Base-by-base conservation (phyloP, 2,797 vertebrate genomes). In the Syngnathus acus region DNA sequence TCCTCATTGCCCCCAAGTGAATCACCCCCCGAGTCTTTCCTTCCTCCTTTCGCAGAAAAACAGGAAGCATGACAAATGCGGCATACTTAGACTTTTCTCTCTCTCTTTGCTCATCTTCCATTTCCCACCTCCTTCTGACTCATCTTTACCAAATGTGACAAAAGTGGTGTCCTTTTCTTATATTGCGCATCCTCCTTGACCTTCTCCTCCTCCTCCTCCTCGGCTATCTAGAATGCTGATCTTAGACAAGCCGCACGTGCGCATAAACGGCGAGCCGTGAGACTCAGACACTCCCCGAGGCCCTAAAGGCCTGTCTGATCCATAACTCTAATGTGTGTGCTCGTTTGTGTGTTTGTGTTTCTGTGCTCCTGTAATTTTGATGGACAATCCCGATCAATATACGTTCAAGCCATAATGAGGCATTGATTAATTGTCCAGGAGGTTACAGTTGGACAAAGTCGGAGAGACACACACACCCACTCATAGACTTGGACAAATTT, bases 341-440 rank as follows among this genome's bases (percentile, higher is more conserved):
- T 32, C 59, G 68, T 71, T 59, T 47, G 67, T 65, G 38, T 68
- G 4, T 70, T 66, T 65, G 63, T 58, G 39, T 64, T 66, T 72
- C 64, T 57, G 64, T 64, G 59, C 64, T 48, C 70, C 55, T 71
- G 62, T 72, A 21, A 42, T 32, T 70, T 16, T 21, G 19, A 60
- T 47, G 21, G 61, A 76, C 81, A 74, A 83, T 37, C 45, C 78
- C 70, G 84, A 89, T 90, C 89, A 88, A 88, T 90, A 84, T 74
- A 69, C 82, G 81, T 89, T 91, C 80, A 84, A 78, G 67, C 79
- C 75, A 74, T 87, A 86, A 88, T 85, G 85, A 85, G 74, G 74
- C 83, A 87, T 89, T 78, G 84, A 89, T 88, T 78, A 79, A 80
- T 83, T 81, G 76, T 81, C 75, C 67, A 68, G 77, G 74, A 81